Conservation (phyloP, 2,113 vertebrate genomes). For the Pachypanchax playfairii region DNA sequence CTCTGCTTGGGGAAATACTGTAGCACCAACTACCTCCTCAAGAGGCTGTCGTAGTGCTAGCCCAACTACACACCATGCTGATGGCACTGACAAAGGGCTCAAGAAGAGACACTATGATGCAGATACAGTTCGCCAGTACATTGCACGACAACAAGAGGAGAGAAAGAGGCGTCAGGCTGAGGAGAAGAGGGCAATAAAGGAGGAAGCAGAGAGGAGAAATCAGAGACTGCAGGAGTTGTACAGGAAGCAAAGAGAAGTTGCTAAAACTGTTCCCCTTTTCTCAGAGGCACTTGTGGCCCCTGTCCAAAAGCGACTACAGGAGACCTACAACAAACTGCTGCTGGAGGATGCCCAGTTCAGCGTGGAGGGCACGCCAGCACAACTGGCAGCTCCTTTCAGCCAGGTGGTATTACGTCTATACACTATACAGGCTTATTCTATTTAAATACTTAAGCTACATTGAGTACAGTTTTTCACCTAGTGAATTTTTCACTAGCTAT, state of each 20-base stretch:
- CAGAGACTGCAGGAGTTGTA: slow-evolving; percentile 94
- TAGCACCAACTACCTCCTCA: slow-evolving; percentile 3
- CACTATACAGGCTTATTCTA: neutral
- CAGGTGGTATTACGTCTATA: slow-evolving; percentile 34
- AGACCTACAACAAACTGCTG: slow-evolving; percentile 88
- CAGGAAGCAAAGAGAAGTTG: slow-evolving; percentile 83
- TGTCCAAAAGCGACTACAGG: slow-evolving; percentile 76
- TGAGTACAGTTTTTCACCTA: neutral
- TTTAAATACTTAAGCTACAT: neutral
- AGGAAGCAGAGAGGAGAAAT: slow-evolving; percentile 78
- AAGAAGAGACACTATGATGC: slow-evolving; percentile 93
- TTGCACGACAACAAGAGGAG: slow-evolving; percentile 90
- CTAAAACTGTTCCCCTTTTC: slow-evolving; percentile 54
- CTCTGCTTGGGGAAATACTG: slow-evolving; percentile 49
- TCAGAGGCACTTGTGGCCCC: slow-evolving; percentile 67
- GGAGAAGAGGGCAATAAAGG: slow-evolving; percentile 87
- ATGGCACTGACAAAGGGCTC: slow-evolving; percentile 62
- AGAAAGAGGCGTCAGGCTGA: slow-evolving; percentile 88
- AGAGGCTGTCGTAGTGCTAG: slow-evolving; percentile 82
- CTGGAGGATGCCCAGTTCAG: slow-evolving; percentile 80
- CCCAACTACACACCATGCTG: slow-evolving; percentile 81
- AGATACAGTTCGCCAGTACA: slow-evolving; percentile 90
- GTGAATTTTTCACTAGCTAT: neutral
- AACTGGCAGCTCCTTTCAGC: slow-evolving; percentile 16
- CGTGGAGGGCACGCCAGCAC: slow-evolving; percentile 67